These are phyloP conservation scores for Mayetiola destructor DNA, from an alignment of 2,888 invertebrate genomes.

Conservation along the genomic window DNA sequence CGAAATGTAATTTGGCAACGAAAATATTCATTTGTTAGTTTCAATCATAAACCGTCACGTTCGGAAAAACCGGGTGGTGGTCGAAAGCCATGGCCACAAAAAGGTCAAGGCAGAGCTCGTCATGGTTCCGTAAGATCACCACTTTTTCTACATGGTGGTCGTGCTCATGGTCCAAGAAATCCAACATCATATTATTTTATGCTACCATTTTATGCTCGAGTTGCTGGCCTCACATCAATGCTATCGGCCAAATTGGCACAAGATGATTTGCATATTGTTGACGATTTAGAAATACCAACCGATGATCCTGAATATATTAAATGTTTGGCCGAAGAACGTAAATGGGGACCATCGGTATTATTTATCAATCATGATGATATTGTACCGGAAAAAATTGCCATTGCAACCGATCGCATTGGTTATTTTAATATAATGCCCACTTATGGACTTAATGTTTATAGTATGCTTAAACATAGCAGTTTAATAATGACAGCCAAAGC, in stretches of 20 bases:
- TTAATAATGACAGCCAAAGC: constrained; percentile 75
- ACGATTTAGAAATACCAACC: constrained; percentile 70
- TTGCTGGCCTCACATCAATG: constrained; percentile 67
- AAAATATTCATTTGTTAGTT: constrained; percentile 66
- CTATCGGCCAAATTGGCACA: constrained; percentile 86
- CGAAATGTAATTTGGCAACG: constrained; percentile 77
- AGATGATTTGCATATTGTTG: constrained; percentile 86
- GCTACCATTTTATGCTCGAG: constrained; percentile 63
- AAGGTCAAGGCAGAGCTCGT: constrained; percentile 77
- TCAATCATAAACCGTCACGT: constrained; percentile 59
- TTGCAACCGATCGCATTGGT: constrained; percentile 61
- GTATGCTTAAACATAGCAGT: constrained; percentile 93
- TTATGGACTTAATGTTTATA: constrained; percentile 89
- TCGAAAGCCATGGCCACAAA: constrained; percentile 93
- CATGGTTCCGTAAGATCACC: constrained; percentile 90
- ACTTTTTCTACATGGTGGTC: constrained; percentile 67
- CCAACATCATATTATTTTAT: constrained; percentile 87
- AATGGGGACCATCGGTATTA: constrained; percentile 93
- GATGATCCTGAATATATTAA: constrained; percentile 63
- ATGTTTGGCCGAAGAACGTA: constrained; percentile 65
- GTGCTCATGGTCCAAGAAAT: constrained; percentile 79
- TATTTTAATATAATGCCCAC: constrained; percentile 90
- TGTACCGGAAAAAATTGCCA: constrained; percentile 75
- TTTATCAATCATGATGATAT: constrained; percentile 79
- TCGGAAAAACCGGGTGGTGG: constrained; percentile 84